Percentiles rank a stretch among this genome's conserved stretches.
phyloP scores from a whole-genome alignment of 2,113 vertebrate species.

The Zingel zingel region DNA sequence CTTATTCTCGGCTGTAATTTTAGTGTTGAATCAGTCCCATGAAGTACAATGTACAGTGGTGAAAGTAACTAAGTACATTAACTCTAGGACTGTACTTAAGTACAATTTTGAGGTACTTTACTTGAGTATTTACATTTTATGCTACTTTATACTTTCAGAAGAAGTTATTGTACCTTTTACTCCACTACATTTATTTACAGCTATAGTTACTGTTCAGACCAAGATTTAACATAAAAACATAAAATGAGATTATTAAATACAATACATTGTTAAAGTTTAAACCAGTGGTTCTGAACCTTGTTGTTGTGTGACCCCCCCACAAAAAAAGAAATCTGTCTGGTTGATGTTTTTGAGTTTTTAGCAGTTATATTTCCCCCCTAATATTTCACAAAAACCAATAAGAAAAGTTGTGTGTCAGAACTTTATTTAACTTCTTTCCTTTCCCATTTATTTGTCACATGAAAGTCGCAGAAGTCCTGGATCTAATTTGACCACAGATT shows the following conservation, averaged over 20 bases:
- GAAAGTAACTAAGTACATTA: no score
- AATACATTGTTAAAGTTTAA: not conserved
- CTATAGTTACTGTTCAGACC: not conserved
- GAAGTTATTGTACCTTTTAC: not conserved
- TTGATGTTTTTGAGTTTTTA: no score
- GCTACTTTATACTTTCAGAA: not conserved
- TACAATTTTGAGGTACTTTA: not conserved
- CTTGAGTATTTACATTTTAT: not conserved
- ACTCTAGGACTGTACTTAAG: not conserved
- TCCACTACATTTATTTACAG: not conserved
- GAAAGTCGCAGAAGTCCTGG: no score
- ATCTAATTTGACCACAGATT: no score
- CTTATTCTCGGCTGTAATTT: no score
- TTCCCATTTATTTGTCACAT: not conserved
- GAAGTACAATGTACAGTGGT: not conserved
- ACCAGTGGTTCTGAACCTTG: not conserved
- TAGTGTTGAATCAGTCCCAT: no score
- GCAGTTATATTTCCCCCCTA: not conserved
- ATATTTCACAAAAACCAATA: not conserved
- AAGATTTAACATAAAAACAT: not conserved
- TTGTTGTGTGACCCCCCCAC: not conserved
- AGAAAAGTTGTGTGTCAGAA: not conserved
- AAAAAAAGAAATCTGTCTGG: no score
- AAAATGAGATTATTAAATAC: not conserved
- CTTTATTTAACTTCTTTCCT: not conserved